A percentile compares a stretch with the other conserved stretches of the same genome.
Evolutionary conservation across 1,140 invertebrate species (phyloP).

Genomic region (Leucophenga varia): DNA sequence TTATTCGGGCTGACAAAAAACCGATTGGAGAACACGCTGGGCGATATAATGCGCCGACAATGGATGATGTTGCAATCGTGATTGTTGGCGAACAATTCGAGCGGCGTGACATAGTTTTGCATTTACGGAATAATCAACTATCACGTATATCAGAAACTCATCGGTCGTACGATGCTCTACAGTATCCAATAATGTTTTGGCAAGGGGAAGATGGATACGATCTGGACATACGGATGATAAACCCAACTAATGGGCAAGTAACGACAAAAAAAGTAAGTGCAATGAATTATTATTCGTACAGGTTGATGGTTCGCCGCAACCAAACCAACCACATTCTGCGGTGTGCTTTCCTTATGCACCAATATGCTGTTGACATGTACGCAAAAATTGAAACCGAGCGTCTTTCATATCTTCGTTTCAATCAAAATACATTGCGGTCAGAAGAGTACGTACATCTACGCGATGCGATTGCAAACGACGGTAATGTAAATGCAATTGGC

Average conservation of each 20-base stretch:
- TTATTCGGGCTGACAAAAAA: slow-evolving; percentile 52
- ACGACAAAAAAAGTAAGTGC: slow-evolving; percentile 42
- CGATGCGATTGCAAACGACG: slow-evolving; percentile 21
- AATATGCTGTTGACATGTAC: slow-evolving; percentile 59
- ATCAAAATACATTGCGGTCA: slow-evolving; percentile 58
- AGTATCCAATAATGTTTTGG: slow-evolving; percentile 58
- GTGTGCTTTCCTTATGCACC: slow-evolving; percentile 25
- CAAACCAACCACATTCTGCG: slow-evolving; percentile 20
- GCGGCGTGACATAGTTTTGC: slow-evolving; percentile 10
- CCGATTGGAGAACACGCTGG: slow-evolving; percentile 53
- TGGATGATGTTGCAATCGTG: slow-evolving; percentile 54
- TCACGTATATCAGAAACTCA: slow-evolving; percentile 41
- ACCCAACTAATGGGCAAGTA: slow-evolving; percentile 20
- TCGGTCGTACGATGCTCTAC: slow-evolving; percentile 53
- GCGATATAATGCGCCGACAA: slow-evolving; percentile 53
- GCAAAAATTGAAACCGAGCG: slow-evolving; percentile 59
- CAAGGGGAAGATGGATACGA: slow-evolving; percentile 56
- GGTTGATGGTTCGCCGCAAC: slow-evolving; percentile 45
- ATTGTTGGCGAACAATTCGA: slow-evolving; percentile 38
- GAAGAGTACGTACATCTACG: slow-evolving; percentile 43
- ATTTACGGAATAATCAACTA: slow-evolving; percentile 4
- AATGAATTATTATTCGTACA: slow-evolving; percentile 51
- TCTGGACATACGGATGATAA: slow-evolving; percentile 24
- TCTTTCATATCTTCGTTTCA: slow-evolving; percentile 51
- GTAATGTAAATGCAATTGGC: slow-evolving; percentile 16